Conservation (phyloP, 1,140 invertebrate species). For the Eupristina koningsbergeri region DNA sequence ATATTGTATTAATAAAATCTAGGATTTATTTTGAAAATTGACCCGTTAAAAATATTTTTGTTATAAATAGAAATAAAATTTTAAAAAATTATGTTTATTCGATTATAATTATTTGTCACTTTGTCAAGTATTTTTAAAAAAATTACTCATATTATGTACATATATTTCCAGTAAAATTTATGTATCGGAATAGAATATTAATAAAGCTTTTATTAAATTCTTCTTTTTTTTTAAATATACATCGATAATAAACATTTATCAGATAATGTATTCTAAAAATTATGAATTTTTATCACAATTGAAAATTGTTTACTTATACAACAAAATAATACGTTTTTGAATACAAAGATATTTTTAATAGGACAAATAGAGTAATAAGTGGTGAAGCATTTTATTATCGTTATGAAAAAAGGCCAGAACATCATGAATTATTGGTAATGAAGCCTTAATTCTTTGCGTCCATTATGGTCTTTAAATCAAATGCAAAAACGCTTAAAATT, state of each 20-base stretch:
- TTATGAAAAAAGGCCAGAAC: conserved; percentile 32
- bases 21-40: conserved; percentile 39
- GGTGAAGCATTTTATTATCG: conserved; percentile 47
- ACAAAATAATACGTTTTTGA: not conserved
- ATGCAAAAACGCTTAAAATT: conserved; percentile 34
- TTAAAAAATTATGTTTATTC: too few species aligned
- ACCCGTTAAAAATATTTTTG: conserved; percentile 46
- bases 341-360: conserved; percentile 41
- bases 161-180: not conserved
- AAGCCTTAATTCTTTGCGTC: conserved; percentile 46
- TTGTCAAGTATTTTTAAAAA: not conserved
- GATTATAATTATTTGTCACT: not conserved
- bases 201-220: not conserved
- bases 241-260: not conserved
- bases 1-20: conserved; percentile 49
- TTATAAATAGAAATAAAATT: not conserved
- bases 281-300: not conserved
- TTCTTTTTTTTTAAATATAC: not conserved
- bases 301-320: not conserved
- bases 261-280: not conserved
- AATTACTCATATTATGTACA: too few species aligned
- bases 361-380: conserved; percentile 5
- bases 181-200: not conserved
- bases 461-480: conserved; percentile 44
- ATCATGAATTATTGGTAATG: conserved; percentile 23